phyloP scores from a whole-genome alignment of 1,140 invertebrate species.

The Chrysoperla carnea region DNA sequence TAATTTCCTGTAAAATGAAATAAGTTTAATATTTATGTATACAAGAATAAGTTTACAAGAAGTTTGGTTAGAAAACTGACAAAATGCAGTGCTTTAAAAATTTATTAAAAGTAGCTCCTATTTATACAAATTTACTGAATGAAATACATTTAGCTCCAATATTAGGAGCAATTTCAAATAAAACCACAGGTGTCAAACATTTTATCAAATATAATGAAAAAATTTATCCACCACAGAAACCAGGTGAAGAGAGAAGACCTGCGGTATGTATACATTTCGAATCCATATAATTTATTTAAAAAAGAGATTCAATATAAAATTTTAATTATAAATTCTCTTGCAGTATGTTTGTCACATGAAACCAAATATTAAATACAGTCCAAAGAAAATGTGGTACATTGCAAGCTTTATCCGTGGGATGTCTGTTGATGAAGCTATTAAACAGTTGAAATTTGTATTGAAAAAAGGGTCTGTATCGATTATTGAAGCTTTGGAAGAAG shows the following conservation, averaged over 20 bases:
- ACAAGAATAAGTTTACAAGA: too few relatives aligned
- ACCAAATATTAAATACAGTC: constrained; percentile 74
- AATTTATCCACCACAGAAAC: constrained; percentile 57
- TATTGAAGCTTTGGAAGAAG: constrained; percentile 71
- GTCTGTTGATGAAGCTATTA: constrained; percentile 83
- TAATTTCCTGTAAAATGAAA: too few relatives aligned
- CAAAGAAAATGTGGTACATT: constrained; percentile 84
- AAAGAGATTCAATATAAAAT: neutral
- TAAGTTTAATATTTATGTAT: too few relatives aligned
- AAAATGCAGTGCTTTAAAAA: too few relatives aligned
- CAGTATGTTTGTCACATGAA: constrained; percentile 75
- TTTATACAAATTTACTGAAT: too few relatives aligned
- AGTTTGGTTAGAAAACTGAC: too few relatives aligned
- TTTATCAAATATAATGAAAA: constrained; percentile 41
- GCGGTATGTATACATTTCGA: constrained; percentile 52
- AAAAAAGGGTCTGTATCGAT: constrained; percentile 70
- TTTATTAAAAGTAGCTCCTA: too few relatives aligned
- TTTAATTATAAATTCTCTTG: constrained; percentile 10
- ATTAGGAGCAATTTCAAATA: too few relatives aligned
- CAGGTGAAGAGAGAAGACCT: constrained; percentile 56
- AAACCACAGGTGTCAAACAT: too few relatives aligned
- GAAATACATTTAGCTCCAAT: too few relatives aligned
- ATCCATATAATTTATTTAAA: constrained; percentile 1
- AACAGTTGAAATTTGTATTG: constrained; percentile 67
- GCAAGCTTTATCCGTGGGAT: constrained; percentile 74